phyloP scores from a whole-genome alignment of 1,140 invertebrate genomes.

The Archivesica marissinica region DNA sequence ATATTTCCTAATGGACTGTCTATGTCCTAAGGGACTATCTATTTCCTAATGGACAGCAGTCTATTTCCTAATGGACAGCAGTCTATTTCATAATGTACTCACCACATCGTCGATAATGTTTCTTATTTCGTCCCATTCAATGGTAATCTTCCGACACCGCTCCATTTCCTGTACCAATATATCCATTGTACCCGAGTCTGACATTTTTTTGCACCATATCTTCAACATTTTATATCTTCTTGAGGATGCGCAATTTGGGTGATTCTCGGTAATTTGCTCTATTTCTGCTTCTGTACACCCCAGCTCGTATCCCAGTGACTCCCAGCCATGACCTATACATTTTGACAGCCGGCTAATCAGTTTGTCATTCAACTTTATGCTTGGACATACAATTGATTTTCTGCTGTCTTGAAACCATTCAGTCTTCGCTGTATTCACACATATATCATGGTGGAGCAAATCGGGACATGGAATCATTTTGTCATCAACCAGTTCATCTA shows the following conservation, averaged over 20 bases:
- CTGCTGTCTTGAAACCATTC: conserved; percentile 8
- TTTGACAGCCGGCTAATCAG: background rate
- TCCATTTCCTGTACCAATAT: background rate
- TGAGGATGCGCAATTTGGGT: background rate
- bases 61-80: too few species aligned
- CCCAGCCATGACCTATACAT: background rate
- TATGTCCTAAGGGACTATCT: too few species aligned
- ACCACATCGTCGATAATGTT: background rate
- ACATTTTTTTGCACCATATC: background rate
- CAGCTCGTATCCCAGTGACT: background rate
- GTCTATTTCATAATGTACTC: too few species aligned
- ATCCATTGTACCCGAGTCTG: background rate
- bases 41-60: too few species aligned
- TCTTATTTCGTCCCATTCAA: conserved; percentile 1
- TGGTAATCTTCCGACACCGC: background rate
- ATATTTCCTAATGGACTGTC: too few species aligned
- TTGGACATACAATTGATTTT: background rate
- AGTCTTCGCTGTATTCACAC: background rate
- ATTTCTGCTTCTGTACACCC: background rate
- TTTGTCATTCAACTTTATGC: background rate
- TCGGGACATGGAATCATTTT: background rate
- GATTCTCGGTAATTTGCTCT: background rate
- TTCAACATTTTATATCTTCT: background rate
- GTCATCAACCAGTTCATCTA: background rate
- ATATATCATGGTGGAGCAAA: background rate